phyloP scores from a whole-genome alignment of 2,113 vertebrate genomes.

The Spilogale gracilis region DNA sequence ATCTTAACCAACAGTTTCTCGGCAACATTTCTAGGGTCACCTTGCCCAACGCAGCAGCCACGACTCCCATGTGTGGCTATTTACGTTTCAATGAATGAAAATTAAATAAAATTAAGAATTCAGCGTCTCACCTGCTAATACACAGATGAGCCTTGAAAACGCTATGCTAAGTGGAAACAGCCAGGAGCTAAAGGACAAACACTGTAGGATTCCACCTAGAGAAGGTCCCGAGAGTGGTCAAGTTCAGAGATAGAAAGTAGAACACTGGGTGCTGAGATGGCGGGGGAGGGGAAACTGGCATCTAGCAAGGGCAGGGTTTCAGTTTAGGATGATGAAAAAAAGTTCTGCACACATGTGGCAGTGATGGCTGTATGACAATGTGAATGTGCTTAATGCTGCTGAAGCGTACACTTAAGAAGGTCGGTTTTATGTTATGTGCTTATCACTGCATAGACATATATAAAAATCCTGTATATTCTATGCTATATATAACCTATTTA shows the following conservation, averaged over 20 bases:
- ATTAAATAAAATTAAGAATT: neutral
- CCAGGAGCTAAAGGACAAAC: neutral
- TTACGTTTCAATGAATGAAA: neutral
- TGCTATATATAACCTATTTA: neutral
- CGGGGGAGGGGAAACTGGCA: neutral
- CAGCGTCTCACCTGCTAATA: neutral
- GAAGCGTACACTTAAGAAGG: neutral
- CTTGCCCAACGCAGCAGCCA: neutral
- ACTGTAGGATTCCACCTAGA: neutral
- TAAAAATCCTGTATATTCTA: neutral
- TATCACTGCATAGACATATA: neutral
- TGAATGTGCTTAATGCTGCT: neutral
- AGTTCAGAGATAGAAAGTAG: neutral
- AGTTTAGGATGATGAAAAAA: neutral
- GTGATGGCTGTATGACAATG: neutral
- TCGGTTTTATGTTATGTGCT: neutral
- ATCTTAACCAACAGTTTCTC: neutral
- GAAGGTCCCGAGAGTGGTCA: neutral
- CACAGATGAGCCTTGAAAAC: neutral
- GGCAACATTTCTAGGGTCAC: neutral
- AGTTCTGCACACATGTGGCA: neutral
- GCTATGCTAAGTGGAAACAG: neutral
- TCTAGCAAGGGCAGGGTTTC: neutral
- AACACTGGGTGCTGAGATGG: rapidly evolving
- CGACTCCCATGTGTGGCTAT: neutral